Base-by-base conservation (phyloP, 1,140 invertebrate genomes). In the Drosophila navojoa region DNA sequence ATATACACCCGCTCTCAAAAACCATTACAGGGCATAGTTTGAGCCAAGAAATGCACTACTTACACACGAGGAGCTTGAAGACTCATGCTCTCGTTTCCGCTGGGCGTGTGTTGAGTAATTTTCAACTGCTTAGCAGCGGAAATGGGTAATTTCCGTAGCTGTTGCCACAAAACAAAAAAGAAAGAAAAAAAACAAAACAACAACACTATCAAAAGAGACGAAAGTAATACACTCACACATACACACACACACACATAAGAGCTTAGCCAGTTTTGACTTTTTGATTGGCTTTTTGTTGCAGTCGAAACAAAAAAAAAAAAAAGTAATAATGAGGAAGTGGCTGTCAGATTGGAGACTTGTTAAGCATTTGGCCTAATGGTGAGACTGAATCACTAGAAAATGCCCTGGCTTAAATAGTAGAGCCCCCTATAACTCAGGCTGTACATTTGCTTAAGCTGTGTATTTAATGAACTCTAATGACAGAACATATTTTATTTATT, bases 91-190 rank as follows among this genome's bases (percentile, higher is more conserved):
- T 58, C 64, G 64, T 73, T 79, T 79, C 84, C 84, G 81, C 52
- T 53, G 38, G 63, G 55, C 67, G 68, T 75, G 76, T 70, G 70
- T 64, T 79, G 79, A 85, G 76, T 75, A 85, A 76, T 84, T 87
- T 87, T 86, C 67, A 86, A 71, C 66, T 76, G 72, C 62, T 78
- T 54, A 76, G 72, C 67, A 59, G 27, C 76, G 82, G 82, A 87
- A 84, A 87, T 77, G 55, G 69, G 47, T 64, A 73, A 87, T 87
- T 82, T 87, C 84, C 82, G 70, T 57, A 72, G 55, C 29, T 52
- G 47, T 54, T 67, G 53, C 19, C 54, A 58, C 47, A 53, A 59
- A 53, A 57, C 47, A 50, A 55, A 22, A 47, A 54, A n/a, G 11
- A 13, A 47, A n/a, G 2, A 64, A 44, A 13, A 47, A n/a, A 2